Evolutionary conservation across 2,113 vertebrate genomes (phyloP).

Genomic region (Nothobranchius furzeri): DNA sequence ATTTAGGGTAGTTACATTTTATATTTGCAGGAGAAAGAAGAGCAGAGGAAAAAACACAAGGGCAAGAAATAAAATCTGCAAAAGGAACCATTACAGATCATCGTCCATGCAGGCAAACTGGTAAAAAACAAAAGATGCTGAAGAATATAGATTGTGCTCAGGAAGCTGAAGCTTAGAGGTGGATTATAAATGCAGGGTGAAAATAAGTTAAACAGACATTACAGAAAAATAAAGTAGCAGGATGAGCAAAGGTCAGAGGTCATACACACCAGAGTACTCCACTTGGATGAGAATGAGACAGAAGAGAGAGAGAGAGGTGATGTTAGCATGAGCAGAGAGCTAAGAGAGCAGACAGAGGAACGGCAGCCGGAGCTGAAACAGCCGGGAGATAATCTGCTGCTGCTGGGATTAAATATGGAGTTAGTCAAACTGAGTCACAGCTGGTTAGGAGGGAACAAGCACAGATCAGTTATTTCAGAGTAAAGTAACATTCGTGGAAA

Average conservation of each 20-base stretch:
- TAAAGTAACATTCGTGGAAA: too few species aligned
- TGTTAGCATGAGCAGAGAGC: conserved; percentile 67
- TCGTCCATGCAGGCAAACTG: conserved; percentile 46
- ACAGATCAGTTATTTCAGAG: too few species aligned
- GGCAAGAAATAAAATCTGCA: conserved; percentile 14
- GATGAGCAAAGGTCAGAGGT: conserved; percentile 70
- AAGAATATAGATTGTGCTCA: conserved; percentile 21
- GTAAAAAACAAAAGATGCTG: not conserved
- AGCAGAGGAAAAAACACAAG: conserved; percentile 16
- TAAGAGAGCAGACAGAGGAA: conserved; percentile 26
- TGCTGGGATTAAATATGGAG: not conserved
- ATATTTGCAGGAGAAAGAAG: conserved; percentile 19
- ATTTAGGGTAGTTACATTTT: conserved; percentile 3
- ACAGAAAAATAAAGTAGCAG: conserved; percentile 23
- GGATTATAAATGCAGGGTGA: conserved; percentile 28
- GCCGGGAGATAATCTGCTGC: not conserved
- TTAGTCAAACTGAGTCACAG: too few species aligned
- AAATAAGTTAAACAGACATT: conserved; percentile 23
- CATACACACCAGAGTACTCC: conserved; percentile 99
- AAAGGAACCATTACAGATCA: conserved; percentile 26
- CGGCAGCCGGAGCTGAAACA: not conserved
- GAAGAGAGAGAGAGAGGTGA: conserved; percentile 84
- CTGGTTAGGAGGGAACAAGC: too few species aligned
- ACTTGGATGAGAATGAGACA: conserved; percentile 90
- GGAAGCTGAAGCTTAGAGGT: conserved; percentile 43